Evolutionary conservation across 2,113 vertebrate genomes (phyloP).

Genomic region (Calcarius ornatus): DNA sequence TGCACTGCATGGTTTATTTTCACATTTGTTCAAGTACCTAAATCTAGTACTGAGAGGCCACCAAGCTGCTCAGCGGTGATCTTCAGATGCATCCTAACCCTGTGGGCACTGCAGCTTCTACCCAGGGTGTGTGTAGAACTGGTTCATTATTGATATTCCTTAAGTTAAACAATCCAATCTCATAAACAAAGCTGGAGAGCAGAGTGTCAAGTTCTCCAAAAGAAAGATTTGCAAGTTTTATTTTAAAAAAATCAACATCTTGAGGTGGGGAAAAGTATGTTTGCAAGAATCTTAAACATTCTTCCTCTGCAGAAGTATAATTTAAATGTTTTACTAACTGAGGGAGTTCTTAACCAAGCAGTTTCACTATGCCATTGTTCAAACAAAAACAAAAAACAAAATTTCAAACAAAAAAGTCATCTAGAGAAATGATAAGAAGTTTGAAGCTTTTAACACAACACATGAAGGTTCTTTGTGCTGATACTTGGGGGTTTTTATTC

Average conservation of each 20-base stretch:
- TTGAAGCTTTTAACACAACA: not conserved
- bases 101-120: not conserved
- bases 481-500: not conserved
- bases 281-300: not conserved
- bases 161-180: not conserved
- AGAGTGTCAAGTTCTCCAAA: not conserved
- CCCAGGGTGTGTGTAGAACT: rapidly evolving
- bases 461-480: not conserved
- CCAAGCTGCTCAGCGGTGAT: not conserved
- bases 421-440: not conserved
- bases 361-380: not conserved
- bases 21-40: not conserved
- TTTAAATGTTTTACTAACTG: not conserved
- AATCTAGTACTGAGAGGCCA: not conserved
- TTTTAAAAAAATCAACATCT: not conserved
- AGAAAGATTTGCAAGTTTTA: not conserved
- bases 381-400: too few species aligned
- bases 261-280: not conserved
- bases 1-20: not conserved
- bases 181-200: not conserved
- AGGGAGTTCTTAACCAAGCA: not conserved
- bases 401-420: not conserved
- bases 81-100: not conserved
- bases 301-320: not conserved
- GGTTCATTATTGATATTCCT: not conserved